These are phyloP conservation scores for Eupleurogrammus muticus DNA, from an alignment of 2,797 vertebrate species.

Conservation along the genomic window DNA sequence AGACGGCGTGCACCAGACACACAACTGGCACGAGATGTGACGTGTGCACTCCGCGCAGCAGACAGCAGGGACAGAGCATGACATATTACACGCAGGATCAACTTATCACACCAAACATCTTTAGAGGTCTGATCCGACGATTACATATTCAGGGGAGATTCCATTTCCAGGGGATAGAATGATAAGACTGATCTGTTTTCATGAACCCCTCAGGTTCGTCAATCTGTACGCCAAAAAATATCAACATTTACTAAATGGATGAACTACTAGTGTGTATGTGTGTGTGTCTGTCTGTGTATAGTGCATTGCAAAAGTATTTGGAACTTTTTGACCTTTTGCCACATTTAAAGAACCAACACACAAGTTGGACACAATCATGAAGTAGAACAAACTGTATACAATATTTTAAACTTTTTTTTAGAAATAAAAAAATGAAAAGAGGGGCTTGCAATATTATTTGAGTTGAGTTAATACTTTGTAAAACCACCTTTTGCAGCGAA, in stretches of 20 bases:
- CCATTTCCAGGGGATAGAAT: slow-evolving; percentile 14
- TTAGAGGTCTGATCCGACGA: slow-evolving; percentile 23
- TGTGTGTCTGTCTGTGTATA: too few species aligned
- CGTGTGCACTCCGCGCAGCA: slow-evolving; percentile 15
- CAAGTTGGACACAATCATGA: too few species aligned
- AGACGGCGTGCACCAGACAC: slow-evolving; percentile 10
- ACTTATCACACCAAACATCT: slow-evolving; percentile 21
- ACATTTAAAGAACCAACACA: too few species aligned
- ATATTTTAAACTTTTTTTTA: too few species aligned
- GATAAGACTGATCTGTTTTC: slow-evolving; percentile 11
- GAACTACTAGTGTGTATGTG: not conserved
- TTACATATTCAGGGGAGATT: slow-evolving; percentile 21
- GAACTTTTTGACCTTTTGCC: too few species aligned
- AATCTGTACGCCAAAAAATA: not conserved
- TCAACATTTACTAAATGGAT: not conserved
- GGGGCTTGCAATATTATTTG: too few species aligned
- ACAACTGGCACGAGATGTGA: slow-evolving; percentile 34
- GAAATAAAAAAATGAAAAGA: too few species aligned
- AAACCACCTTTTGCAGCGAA: too few species aligned
- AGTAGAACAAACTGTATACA: too few species aligned
- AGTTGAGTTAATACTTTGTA: too few species aligned
- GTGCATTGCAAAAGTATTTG: too few species aligned
- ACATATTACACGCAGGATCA: slow-evolving; percentile 5
- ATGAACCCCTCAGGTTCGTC: not conserved
- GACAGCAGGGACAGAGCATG: not conserved